Conservation (phyloP, 1,140 invertebrate genomes). For the Tetraneura akinire region DNA sequence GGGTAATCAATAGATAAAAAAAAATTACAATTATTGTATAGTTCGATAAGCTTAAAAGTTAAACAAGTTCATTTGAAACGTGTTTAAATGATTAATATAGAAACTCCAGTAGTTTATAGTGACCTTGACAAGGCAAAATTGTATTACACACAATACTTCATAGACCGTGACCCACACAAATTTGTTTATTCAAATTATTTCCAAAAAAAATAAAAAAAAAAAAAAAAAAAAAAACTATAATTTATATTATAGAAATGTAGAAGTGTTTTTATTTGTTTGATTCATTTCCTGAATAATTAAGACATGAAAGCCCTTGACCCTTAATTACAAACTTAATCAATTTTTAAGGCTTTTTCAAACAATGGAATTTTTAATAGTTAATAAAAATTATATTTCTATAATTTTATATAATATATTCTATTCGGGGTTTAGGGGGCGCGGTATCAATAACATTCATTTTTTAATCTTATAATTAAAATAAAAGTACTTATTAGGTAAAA, state of each 20-base stretch:
- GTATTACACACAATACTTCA: not conserved
- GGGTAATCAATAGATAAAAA: not conserved
- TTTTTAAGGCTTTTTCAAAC: not conserved
- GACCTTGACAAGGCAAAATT: conserved; percentile 39
- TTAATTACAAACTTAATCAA: not conserved
- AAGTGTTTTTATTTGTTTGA: not conserved
- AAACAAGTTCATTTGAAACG: too few species aligned
- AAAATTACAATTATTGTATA: too few species aligned
- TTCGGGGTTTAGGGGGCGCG: too few species aligned
- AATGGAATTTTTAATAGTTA: not conserved
- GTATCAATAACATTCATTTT: too few species aligned
- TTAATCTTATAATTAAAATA: too few species aligned
- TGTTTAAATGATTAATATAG: too few species aligned
- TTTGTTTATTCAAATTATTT: conserved; percentile 20
- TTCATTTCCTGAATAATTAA: conserved; percentile 2
- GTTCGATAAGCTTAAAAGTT: too few species aligned
- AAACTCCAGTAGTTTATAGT: too few species aligned
- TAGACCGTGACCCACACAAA: conserved; percentile 26
- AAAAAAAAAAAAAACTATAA: too few species aligned
- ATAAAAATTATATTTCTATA: conserved; percentile 12
- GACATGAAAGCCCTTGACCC: not conserved
- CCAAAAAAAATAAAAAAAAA: too few species aligned
- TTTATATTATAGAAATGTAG: not conserved
- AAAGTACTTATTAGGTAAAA: too few species aligned
- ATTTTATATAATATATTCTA: too few species aligned